Conservation (phyloP, 2,888 invertebrate genomes). For the Xestia xanthographa region DNA sequence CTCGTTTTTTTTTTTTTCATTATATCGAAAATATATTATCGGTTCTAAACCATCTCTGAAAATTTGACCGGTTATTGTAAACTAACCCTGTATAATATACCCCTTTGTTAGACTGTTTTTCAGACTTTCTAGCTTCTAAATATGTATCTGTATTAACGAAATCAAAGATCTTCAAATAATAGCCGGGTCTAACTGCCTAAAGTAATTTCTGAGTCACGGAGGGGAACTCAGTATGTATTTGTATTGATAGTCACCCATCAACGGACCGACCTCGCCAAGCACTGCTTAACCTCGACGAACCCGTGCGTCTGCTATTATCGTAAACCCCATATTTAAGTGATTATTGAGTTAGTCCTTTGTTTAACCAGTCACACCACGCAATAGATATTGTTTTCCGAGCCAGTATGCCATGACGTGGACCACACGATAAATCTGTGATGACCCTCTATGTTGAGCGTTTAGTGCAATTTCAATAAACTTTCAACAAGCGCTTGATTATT, state of each 20-base stretch:
- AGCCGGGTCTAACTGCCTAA: not conserved
- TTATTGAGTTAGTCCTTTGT: not conserved
- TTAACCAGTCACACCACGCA: not conserved
- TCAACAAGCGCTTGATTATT: constrained; percentile 7
- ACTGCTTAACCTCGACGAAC: not conserved
- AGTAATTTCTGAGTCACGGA: not conserved
- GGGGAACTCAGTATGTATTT: no score
- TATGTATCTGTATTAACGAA: not conserved
- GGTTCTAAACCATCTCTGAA: no score
- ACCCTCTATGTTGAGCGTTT: constrained; percentile 13
- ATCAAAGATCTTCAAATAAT: not conserved
- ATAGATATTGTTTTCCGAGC: constrained; percentile 50
- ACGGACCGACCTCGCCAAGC: not conserved
- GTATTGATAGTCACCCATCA: not conserved
- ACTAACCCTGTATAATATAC: no score
- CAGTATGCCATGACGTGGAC: constrained; percentile 38
- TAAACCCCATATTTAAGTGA: not conserved
- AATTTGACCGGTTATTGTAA: no score
- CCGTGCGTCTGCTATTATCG: not conserved
- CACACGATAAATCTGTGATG: constrained; percentile 52
- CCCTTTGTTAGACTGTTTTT: not conserved
- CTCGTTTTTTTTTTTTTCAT: no score
- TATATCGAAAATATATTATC: no score
- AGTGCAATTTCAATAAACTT: constrained; percentile 29
- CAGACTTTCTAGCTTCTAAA: not conserved